Base-by-base conservation (phyloP, 2,113 vertebrate genomes). In the Pelvicachromis taeniatus region DNA sequence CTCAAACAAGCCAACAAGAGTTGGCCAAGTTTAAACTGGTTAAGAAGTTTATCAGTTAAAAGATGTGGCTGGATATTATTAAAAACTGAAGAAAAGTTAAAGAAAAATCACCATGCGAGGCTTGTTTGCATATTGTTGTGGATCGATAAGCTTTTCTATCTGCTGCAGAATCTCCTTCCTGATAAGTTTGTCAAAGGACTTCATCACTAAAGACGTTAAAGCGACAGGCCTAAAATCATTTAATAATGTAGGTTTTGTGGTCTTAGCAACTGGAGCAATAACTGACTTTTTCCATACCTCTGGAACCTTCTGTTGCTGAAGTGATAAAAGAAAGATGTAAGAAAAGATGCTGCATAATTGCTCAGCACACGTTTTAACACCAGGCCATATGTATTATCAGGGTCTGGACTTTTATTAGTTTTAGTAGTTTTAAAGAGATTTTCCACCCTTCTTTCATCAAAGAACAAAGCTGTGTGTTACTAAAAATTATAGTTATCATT, bases 1-100 rank as follows among this genome's bases (percentile, higher is more conserved):
- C 59, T 38, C 1, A 63, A 63, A 4, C 31, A n/a, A n/a, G n/a
- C n/a, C n/a, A n/a, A n/a, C n/a, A n/a, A n/a, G n/a, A n/a, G n/a
- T n/a, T n/a, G n/a, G n/a, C n/a, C n/a, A 63, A 63, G 31, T 63
- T 63, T 63, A 63, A 63, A 63, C n/a, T 63, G 31, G 31, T 63
- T 63, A 61, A 61, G 58, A 61, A 61, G 4, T 35, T 61, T 61
- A 61, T 61, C 0, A 0, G 58, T 31, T 61, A 35, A 35, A 17
- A n/a, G 58, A 3, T 61, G 58, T 26, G 17, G 31, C 58, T 35
- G 31, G 17, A 63, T 63, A 7, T 31, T 63, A 35, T n/a, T 63
- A 35, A 63, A 63, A 35, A 31, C 59, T 35, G 59, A 63, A 63
- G 31, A 63, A 63, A 9, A 63, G n/a, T 35, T 3, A 3, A 63